Evolutionary conservation across 2,113 vertebrate species (phyloP).

Genomic region (Hipposideros armiger): DNA sequence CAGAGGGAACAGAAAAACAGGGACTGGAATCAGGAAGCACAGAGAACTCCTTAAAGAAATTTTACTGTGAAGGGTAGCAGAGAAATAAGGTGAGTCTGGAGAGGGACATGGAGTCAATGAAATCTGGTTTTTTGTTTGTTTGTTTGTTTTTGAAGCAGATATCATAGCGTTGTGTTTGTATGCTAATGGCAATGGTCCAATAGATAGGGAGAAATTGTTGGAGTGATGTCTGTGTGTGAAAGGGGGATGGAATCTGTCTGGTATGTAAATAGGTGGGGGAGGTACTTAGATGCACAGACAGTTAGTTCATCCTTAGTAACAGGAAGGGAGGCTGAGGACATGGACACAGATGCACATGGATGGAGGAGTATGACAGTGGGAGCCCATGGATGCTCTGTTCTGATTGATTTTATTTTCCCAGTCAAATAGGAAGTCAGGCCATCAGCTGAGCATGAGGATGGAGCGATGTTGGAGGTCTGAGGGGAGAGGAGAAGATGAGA

Average conservation of each 20-base stretch:
- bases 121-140: not conserved
- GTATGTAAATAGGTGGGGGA: not conserved
- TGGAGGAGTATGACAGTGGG: not conserved
- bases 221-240: not conserved
- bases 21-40: not conserved
- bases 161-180: not conserved
- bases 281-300: not conserved
- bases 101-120: not conserved
- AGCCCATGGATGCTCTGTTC: not conserved
- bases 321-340: not conserved
- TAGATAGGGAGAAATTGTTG: not conserved
- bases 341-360: not conserved
- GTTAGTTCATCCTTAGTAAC: not conserved
- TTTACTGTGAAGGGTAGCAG: not conserved
- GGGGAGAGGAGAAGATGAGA: not conserved
- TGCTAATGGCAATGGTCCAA: not conserved
- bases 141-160: not conserved
- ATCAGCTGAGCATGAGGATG: not conserved
- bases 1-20: not conserved
- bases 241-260: not conserved
- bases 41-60: not conserved
- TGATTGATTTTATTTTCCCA: slow-evolving; percentile 1
- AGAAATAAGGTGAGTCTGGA: not conserved
- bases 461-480: not conserved
- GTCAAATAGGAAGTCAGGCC: not conserved